These are phyloP conservation scores for Embiotoca jacksoni DNA, from an alignment of 2,113 vertebrate species.

Conservation along the genomic window DNA sequence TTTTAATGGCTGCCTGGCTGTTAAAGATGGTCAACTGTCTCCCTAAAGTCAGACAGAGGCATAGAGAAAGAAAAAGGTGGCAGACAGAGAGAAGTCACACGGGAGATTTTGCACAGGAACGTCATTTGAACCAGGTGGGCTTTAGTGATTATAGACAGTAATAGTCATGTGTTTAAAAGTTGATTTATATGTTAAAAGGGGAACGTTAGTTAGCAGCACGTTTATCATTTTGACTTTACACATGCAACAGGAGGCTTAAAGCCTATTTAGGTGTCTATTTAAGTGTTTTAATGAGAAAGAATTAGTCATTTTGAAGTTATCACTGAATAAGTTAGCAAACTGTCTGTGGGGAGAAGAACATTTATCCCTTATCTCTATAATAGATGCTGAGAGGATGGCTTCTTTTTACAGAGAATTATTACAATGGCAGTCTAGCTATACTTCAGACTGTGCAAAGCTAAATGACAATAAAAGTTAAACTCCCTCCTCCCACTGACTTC, in stretches of 20 bases:
- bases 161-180: conserved; percentile 34
- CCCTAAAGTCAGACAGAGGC: conserved; percentile 81
- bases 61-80: conserved; percentile 53
- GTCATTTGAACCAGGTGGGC: conserved; percentile 54
- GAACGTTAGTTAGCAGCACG: conserved; percentile 35
- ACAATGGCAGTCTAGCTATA: conserved; percentile 30
- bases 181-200: conserved; percentile 51
- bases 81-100: conserved; percentile 51
- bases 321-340: conserved; percentile 35
- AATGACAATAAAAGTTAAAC: conserved; percentile 42
- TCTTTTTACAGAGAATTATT: conserved; percentile 41
- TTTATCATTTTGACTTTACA: conserved; percentile 51
- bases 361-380: conserved; percentile 47
- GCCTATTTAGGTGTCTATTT: conserved; percentile 71
- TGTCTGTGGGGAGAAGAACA: conserved; percentile 19
- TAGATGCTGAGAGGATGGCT: conserved; percentile 30
- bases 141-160: conserved; percentile 39
- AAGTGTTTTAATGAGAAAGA: conserved; percentile 29
- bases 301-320: conserved; percentile 41
- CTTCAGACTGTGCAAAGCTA: conserved; percentile 20
- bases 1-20: conserved; percentile 95
- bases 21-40: conserved; percentile 98
- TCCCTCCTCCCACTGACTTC: conserved; percentile 39
- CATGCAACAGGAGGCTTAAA: conserved; percentile 57
- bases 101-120: conserved; percentile 29